Evolutionary conservation across 2,797 vertebrate genomes (phyloP).

Genomic region (Myripristis murdjan): DNA sequence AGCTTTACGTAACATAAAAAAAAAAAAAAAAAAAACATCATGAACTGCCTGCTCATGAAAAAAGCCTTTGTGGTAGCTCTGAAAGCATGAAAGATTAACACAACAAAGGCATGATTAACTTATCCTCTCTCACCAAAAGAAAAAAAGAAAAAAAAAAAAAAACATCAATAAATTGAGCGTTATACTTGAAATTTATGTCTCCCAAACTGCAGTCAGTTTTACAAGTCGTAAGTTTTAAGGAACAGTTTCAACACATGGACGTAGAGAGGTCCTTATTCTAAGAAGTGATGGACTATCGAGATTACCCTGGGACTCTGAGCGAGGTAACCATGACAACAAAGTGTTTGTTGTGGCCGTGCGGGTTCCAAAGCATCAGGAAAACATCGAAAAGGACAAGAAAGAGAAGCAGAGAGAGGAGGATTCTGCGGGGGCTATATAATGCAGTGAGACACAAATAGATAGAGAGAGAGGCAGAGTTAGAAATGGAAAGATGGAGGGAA

Average conservation of each 20-base stretch:
- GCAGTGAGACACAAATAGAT: not conserved
- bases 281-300: constrained; percentile 55
- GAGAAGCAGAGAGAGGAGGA: not conserved
- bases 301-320: constrained; percentile 47
- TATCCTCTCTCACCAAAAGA: not conserved
- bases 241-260: constrained; percentile 46
- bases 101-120: not conserved
- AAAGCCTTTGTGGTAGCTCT: constrained; percentile 12
- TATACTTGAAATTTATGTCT: not conserved
- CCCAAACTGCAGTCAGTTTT: not conserved
- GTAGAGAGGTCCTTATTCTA: constrained; percentile 45
- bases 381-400: constrained; percentile 4
- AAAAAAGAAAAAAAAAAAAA: constrained; percentile 1
- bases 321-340: constrained; percentile 59
- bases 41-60: not conserved
- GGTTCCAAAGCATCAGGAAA: constrained; percentile 47
- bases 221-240: constrained; percentile 38
- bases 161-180: not conserved
- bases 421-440: no score
- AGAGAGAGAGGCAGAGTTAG: constrained; percentile 23
- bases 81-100: constrained; percentile 7
- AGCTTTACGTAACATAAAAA: constrained; percentile 23
- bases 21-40: constrained; percentile 22
- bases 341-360: constrained; percentile 68
- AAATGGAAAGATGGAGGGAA: not conserved